Base-by-base conservation (phyloP, 2,797 vertebrate genomes). In the Rhynchonycteris naso region DNA sequence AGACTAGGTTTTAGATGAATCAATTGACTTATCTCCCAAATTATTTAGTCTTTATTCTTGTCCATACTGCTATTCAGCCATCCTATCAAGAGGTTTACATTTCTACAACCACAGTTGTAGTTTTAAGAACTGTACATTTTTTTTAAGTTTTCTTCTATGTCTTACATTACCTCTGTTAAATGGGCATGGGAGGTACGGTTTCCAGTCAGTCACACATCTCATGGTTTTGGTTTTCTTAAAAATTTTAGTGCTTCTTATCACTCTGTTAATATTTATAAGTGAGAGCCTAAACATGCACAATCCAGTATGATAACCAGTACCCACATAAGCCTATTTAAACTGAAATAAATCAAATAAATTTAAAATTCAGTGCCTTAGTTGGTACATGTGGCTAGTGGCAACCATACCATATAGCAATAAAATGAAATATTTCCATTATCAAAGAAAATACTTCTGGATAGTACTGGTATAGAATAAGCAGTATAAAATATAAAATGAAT, bases 181-280 rank as follows among this genome's bases (percentile, higher is more conserved):
- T 59, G 38, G n/a, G 30, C 0, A 5, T 13, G 21, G 22, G n/a
- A 80, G 21, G 21, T 81, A 66, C 14, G 65, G 38, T 85, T 79
- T 93, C 69, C 7, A 76, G 26, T 84, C 9, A 71, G 18, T 76
- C 19, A 19, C 30, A 30, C 1, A 66, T 50, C 26, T 88, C 61
- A 33, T 33, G 5, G 54, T 18, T 94, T 81, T 22, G 11, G 22
- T 88, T 93, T 95, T 79, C 83, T 54, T 93, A 79, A 93, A 86
- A 91, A 78, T 35, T 5, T 54, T 66, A 69, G 52, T 43, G 13
- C 61, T 68, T 52, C 26, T 85, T 38, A 79, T 50, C 30, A 87
- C 58, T 56, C 38, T 68, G 47, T 15, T 78, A 16, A 13, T 81
- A 72, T 54, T 43, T 52, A 81, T 30, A 92, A 79, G 78, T 47